These are phyloP conservation scores for Corythornis madagascariensis DNA, from an alignment of 2,113 vertebrate species.

Conservation along the genomic window DNA sequence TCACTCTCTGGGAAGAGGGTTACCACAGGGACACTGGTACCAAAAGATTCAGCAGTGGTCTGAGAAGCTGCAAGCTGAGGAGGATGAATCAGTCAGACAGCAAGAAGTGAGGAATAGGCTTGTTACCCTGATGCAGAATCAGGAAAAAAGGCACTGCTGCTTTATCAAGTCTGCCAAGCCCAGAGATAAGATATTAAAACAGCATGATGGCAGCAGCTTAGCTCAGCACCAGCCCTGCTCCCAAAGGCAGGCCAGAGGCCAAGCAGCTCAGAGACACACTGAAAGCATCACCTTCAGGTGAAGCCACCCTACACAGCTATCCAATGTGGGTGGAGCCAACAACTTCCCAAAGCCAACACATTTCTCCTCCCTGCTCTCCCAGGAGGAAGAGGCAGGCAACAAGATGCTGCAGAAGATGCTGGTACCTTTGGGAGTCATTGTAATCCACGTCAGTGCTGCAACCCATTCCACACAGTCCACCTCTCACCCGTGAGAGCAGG, in stretches of 20 bases:
- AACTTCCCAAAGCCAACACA: not conserved
- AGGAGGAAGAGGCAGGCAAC: not conserved
- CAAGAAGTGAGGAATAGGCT: fast-evolving
- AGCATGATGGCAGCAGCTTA: not conserved
- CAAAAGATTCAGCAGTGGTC: not conserved
- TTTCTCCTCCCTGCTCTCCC: not conserved
- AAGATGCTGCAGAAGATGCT: not conserved
- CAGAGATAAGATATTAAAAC: not conserved
- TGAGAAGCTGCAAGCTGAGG: not conserved
- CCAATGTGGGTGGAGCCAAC: fast-evolving
- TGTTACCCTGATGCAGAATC: no score
- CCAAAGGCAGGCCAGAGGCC: not conserved
- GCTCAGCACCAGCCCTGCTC: no score
- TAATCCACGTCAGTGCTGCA: not conserved
- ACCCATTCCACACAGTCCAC: not conserved
- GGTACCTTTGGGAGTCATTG: not conserved
- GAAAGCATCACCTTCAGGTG: not conserved
- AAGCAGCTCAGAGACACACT: not conserved
- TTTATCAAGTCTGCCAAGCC: not conserved
- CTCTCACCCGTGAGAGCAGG: not conserved
- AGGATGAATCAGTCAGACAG: not conserved
- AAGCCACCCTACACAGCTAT: not conserved
- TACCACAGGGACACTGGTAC: not conserved
- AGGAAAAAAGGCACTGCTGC: not conserved
- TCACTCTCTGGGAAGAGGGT: not conserved